Evolutionary conservation across 2,888 invertebrate species (phyloP), one percentile per base, ranked within the genome.

Genomic region (Kuschelorhynchus macadamiae): DNA sequence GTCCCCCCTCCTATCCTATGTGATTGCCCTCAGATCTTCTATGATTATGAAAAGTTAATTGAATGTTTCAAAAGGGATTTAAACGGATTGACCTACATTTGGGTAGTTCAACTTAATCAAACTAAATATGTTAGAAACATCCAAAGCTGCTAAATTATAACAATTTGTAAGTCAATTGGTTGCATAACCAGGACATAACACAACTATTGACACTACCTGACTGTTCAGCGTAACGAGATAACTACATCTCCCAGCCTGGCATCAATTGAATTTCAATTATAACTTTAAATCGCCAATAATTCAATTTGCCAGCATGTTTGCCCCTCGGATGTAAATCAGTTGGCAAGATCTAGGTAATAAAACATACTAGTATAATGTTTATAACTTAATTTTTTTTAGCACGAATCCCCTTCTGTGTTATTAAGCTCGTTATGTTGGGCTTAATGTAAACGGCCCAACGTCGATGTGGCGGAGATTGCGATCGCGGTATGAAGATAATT

Each of bases 281-380:
- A 61, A 50, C 25, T 41, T 30, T 30, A 52, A 61, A 50, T 14
- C 32, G 18, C 5, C 42, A 30, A 50, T 61, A 52, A 42, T 61
- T 61, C 47, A 61, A 50, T 61, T 61, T 30, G n/a, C 30, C 52
- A 47, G 46, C 60, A 49, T 60, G 60, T 41, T 47, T 49, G 47
- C 60, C 50, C 20, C 25, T 11, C 17, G 52, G 61, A 39, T 20
- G 25, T 61, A 61, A 61, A 61, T 61, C 42, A 52, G 32, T 33
- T 49, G 60, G 8, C 30, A 21, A n/a, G 30, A 30, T 20, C 30
- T 49, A 21, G 30, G 16, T 49, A 49, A 50, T 50, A 49, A 39
- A 59, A 21, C 41, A 53, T 39, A 53, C 21, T 39, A 12, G 16
- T n/a, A 25, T 52, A 14, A 52, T 52, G 36, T 39, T 52, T 53